Conservation (phyloP, 2,888 invertebrate genomes). For the Trissolcus japonicus region DNA sequence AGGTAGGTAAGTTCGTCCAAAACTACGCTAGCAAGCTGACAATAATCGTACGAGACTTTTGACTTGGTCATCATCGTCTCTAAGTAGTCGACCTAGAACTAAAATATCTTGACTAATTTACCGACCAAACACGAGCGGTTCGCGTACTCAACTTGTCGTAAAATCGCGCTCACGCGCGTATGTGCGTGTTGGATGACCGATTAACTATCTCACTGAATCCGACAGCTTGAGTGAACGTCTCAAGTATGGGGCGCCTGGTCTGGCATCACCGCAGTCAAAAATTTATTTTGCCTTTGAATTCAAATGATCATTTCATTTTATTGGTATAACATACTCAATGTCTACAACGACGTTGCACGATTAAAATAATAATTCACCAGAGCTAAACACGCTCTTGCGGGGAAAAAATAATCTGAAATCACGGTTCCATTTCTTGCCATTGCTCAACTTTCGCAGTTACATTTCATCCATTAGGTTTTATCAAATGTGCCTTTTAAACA, state of each 20-base stretch:
- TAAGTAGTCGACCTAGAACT: constrained; percentile 44
- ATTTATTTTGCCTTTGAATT: constrained; percentile 29
- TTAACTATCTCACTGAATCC: too few relatives aligned
- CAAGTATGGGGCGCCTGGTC: neutral
- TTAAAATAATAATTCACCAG: constrained; percentile 25
- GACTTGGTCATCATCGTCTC: constrained; percentile 54
- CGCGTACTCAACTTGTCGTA: constrained; percentile 33
- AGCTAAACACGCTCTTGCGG: constrained; percentile 8
- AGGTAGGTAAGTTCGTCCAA: constrained; percentile 57
- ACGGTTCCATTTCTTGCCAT: constrained; percentile 1
- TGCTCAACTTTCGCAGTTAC: constrained; percentile 6
- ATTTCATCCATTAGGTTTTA: constrained; percentile 12
- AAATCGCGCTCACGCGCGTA: constrained; percentile 35
- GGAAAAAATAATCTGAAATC: constrained; percentile 2
- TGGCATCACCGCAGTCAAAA: constrained; percentile 22
- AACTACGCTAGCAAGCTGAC: constrained; percentile 60
- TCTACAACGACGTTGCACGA: constrained; percentile 55
- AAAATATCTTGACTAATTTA: constrained; percentile 45
- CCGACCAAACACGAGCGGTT: constrained; percentile 42
- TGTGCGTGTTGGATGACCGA: constrained; percentile 41
- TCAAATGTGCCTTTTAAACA: constrained; percentile 17
- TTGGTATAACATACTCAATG: constrained; percentile 39
- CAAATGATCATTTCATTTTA: constrained; percentile 38
- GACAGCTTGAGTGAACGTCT: too few relatives aligned
- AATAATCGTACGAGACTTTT: constrained; percentile 50